Conservation (phyloP, 2,113 vertebrate species). For the Pomatostomus ruficeps region DNA sequence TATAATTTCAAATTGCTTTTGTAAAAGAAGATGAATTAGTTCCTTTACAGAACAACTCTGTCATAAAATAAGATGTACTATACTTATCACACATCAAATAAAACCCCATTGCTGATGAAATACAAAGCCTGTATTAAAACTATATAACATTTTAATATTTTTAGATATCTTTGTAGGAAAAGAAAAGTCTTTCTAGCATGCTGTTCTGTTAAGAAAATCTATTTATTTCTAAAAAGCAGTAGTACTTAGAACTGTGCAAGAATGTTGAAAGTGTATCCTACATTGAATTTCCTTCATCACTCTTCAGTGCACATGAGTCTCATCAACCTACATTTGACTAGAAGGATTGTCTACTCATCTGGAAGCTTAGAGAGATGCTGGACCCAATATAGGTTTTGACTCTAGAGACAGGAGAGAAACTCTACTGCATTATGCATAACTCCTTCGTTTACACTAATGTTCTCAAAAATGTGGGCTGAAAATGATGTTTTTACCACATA, state of each 20-base stretch:
- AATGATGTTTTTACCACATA: neutral
- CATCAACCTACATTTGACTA: slow-evolving; percentile 12
- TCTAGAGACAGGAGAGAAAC: slow-evolving; percentile 6
- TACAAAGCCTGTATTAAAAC: neutral
- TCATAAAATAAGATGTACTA: neutral
- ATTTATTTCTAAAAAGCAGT: neutral
- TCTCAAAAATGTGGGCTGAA: slow-evolving; percentile 22
- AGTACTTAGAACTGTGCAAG: neutral
- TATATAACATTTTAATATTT: neutral
- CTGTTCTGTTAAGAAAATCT: neutral
- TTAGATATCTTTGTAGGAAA: neutral
- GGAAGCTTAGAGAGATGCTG: neutral
- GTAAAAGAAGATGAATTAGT: neutral
- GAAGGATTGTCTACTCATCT: slow-evolving; percentile 3
- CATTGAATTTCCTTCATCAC: neutral
- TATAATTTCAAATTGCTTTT: neutral
- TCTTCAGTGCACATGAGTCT: neutral
- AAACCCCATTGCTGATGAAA: neutral
- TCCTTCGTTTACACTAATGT: slow-evolving; percentile 20
- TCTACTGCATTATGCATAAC: slow-evolving; percentile 29
- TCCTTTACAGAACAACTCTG: neutral
- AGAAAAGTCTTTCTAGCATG: neutral
- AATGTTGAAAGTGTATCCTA: neutral
- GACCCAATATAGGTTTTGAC: slow-evolving; percentile 6
- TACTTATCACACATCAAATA: neutral